These are phyloP conservation scores for Alces alces DNA, from an alignment of 2,113 vertebrate species.

Conservation along the genomic window DNA sequence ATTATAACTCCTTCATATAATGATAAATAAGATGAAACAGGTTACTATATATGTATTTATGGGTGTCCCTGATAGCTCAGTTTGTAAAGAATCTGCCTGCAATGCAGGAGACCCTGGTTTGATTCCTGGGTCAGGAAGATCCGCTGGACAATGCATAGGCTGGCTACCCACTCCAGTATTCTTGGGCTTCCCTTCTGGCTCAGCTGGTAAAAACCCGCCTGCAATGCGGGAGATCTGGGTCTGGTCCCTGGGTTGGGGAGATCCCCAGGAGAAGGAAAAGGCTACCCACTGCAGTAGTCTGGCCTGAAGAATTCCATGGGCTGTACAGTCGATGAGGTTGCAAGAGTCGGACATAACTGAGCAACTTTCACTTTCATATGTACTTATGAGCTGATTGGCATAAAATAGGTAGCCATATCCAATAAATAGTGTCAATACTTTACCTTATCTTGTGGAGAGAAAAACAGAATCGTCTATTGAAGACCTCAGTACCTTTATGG, in stretches of 20 bases:
- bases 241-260: neutral
- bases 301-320: neutral
- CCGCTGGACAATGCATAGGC: neutral
- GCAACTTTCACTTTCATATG: neutral
- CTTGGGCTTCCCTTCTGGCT: neutral
- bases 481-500: neutral
- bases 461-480: neutral
- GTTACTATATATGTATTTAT: neutral
- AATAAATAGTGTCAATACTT: neutral
- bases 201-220: neutral
- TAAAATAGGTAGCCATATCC: neutral
- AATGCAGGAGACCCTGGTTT: neutral
- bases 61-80: neutral
- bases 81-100: neutral
- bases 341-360: neutral
- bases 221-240: accelerated
- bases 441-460: neutral
- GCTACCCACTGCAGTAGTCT: neutral
- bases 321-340: neutral
- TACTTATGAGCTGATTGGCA: neutral
- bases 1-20: neutral
- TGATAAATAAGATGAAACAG: neutral
- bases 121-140: neutral
- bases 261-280: neutral
- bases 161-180: neutral